Base-by-base conservation (phyloP, 2,888 invertebrate genomes). In the Hirtodrosophila duncani region DNA sequence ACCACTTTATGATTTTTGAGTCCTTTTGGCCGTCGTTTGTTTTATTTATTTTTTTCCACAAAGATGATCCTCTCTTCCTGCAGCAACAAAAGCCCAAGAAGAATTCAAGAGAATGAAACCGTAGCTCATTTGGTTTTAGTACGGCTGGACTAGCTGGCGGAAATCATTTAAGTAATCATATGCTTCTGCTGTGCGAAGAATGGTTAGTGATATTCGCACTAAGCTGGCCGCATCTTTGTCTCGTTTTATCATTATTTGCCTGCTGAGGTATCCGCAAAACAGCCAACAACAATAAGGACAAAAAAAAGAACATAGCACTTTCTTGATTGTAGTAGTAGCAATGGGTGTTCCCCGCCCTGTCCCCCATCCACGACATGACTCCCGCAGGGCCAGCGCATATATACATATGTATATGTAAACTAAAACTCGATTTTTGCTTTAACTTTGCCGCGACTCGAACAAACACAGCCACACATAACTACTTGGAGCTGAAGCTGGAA, bases 31-130 rank as follows among this genome's bases (percentile, higher is more conserved):
- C n/a, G n/a, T 41, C 37, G 56, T 60, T 58, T 63, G 57, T 61
- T 67, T 56, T 57, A 51, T 64, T 41, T 16, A 27, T 44, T 51
- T 42, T 41, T 59, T 68, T 63, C 63, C 48, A 53, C 58, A 57
- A 78, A 65, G 81, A 81, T 79, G 74, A 80, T 81, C 81, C 56
- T 49, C 67, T 79, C 70, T 74, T 75, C 81, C 79, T 74, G 79
- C 78, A 61, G 50, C 56, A 56, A 80, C 67, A 71, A 71, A 70
- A 71, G 77, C 62, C 61, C 55, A 63, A 79, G 65, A 67, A 50
- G 62, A 74, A 74, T 75, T 75, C 75, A 56, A 62, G 43, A 61
- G 75, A 75, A 75, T 75, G 75, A 75, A 75, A 75, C 71, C 81
- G 79, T 81, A 81, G 79, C 75, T 81, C 75, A 75, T 78, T 75